These are phyloP conservation scores for Prosopocoilus inquinatus DNA, from an alignment of 2,888 invertebrate genomes.

Conservation along the genomic window DNA sequence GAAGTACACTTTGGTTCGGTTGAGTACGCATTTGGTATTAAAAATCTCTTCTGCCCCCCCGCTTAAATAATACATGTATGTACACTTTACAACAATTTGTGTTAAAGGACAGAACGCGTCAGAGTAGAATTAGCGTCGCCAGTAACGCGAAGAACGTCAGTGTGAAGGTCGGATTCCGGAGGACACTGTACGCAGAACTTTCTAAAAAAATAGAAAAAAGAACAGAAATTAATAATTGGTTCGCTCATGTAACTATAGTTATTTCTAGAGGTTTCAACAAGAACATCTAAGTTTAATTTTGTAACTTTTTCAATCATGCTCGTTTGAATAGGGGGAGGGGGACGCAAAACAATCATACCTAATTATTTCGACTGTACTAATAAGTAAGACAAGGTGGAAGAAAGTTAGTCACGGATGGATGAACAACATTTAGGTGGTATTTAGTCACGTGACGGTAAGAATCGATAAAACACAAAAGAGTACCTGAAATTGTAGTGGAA, in stretches of 20 bases:
- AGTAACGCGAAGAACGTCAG: no score
- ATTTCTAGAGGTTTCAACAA: no score
- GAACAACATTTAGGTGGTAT: neutral
- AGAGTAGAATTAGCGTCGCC: no score
- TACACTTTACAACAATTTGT: conserved; percentile 1
- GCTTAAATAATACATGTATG: neutral
- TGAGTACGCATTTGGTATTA: no score
- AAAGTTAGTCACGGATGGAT: neutral
- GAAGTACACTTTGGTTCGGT: neutral
- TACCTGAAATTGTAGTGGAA: conserved; percentile 13
- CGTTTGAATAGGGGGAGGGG: neutral
- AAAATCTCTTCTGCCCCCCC: neutral
- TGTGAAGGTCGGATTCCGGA: no score
- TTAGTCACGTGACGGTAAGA: neutral
- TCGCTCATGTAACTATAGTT: no score
- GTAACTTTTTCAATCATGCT: no score
- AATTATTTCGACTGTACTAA: neutral
- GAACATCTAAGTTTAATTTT: no score
- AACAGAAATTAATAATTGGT: no score
- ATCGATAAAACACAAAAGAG: neutral
- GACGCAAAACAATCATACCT: neutral
- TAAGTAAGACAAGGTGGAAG: neutral
- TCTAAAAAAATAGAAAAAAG: no score
- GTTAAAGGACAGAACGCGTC: no score
- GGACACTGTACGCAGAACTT: no score